These are phyloP conservation scores for Bufotes viridis DNA, from an alignment of 2,797 vertebrate species.

Conservation along the genomic window DNA sequence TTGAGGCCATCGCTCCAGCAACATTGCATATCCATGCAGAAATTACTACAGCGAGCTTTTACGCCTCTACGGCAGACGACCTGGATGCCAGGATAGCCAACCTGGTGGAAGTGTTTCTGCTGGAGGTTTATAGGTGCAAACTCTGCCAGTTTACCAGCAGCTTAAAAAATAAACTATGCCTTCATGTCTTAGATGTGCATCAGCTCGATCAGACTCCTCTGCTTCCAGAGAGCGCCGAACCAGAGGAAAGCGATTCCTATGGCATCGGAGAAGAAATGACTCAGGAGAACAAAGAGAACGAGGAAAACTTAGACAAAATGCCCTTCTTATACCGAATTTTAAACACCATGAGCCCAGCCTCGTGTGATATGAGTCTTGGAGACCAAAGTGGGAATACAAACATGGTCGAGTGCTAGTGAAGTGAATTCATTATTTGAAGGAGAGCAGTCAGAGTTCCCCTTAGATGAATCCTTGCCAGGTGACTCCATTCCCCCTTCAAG, in stretches of 20 bases:
- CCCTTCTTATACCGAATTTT: constrained; percentile 70
- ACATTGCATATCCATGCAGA: constrained; percentile 65
- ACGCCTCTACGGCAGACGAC: constrained; percentile 66
- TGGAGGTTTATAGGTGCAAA: constrained; percentile 72
- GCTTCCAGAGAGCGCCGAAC: constrained; percentile 54
- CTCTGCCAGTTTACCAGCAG: constrained; percentile 75
- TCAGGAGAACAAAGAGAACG: constrained; percentile 69
- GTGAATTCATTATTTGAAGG: constrained; percentile 75
- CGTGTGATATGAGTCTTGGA: constrained; percentile 68
- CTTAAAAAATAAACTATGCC: constrained; percentile 69
- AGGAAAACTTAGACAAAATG: constrained; percentile 70
- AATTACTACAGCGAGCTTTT: constrained; percentile 65
- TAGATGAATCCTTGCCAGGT: constrained; percentile 65
- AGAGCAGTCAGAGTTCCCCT: constrained; percentile 66
- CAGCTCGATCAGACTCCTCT: constrained; percentile 29
- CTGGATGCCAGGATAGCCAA: constrained; percentile 63
- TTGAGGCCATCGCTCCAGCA: constrained; percentile 63
- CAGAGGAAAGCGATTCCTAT: constrained; percentile 55
- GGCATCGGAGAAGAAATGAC: constrained; percentile 65
- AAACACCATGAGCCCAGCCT: constrained; percentile 70
- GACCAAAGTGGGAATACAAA: constrained; percentile 64
- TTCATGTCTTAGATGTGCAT: constrained; percentile 66
- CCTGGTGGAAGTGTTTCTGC: constrained; percentile 75
- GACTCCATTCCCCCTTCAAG: constrained; percentile 63
- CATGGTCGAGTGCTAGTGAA: constrained; percentile 72